Evolutionary conservation across 2,888 invertebrate genomes (phyloP).

Genomic region (Euspilapteryx auroguttella): DNA sequence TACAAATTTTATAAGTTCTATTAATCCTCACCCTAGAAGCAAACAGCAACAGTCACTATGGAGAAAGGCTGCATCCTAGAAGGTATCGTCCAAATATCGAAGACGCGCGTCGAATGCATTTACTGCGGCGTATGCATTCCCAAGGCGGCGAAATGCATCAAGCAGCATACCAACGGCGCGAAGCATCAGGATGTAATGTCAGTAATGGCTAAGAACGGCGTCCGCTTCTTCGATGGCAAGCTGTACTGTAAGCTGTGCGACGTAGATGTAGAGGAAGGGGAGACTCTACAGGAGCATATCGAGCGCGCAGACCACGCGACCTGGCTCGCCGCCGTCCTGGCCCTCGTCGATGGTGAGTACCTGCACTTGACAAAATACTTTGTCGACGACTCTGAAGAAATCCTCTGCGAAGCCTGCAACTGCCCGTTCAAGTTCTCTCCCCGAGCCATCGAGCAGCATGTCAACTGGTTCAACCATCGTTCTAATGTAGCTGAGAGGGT

Average conservation of each 20-base stretch:
- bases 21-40: too few species aligned
- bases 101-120: conserved; percentile 31
- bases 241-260: conserved; percentile 30
- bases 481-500: conserved; percentile 21
- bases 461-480: conserved; percentile 23
- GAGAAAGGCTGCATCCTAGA: conserved; percentile 25
- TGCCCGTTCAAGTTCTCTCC: conserved; percentile 17
- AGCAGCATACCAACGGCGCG: conserved; percentile 30
- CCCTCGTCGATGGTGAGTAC: conserved; percentile 29
- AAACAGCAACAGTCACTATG: too few species aligned
- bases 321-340: conserved; percentile 28
- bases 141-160: conserved; percentile 33
- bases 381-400: conserved; percentile 17
- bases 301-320: conserved; percentile 24
- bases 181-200: conserved; percentile 32
- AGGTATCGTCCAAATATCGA: conserved; percentile 27
- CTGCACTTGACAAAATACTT: conserved; percentile 24
- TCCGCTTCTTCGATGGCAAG: conserved; percentile 17
- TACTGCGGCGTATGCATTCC: conserved; percentile 35
- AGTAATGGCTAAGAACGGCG: conserved; percentile 26
- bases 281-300: conserved; percentile 23
- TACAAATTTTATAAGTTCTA: too few species aligned
- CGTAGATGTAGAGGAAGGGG: conserved; percentile 16
- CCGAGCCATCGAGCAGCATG: conserved; percentile 23
- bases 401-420: conserved; percentile 26